Percentiles rank a stretch among this genome's conserved stretches.
Evolutionary conservation across 2,888 invertebrate species (phyloP).

Genomic region (Drosophila fungiperda): DNA sequence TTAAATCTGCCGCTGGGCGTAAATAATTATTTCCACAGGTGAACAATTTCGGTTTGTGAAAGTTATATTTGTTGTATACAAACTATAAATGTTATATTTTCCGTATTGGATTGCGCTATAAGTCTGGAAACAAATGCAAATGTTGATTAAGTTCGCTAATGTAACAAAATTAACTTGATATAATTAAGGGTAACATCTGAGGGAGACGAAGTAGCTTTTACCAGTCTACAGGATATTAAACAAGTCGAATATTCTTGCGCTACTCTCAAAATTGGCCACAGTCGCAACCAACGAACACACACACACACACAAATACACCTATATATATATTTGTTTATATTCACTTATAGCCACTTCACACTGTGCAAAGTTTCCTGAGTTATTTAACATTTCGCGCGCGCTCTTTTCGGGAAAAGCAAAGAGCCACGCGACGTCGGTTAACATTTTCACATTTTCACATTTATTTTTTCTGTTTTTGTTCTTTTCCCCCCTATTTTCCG

Average conservation of each 20-base stretch:
- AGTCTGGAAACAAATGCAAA: not conserved
- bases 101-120: not conserved
- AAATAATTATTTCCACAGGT: not conserved
- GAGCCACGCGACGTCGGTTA: not conserved
- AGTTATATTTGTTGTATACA: not conserved
- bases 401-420: constrained; percentile 19
- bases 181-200: not conserved
- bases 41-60: not conserved
- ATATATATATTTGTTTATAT: not conserved
- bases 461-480: constrained; percentile 4
- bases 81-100: not conserved
- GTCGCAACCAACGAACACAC: not conserved
- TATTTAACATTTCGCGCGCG: constrained; percentile 52
- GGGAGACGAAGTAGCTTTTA: not conserved
- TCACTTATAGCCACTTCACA: constrained; percentile 28
- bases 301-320: not conserved
- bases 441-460: constrained; percentile 22
- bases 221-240: not conserved
- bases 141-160: not conserved
- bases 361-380: constrained; percentile 52
- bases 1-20: not conserved
- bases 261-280: not conserved
- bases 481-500: not conserved
- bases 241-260: not conserved
- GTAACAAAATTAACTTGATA: not conserved